These are phyloP conservation scores for Cirrhinus molitorella DNA, from an alignment of 2,797 vertebrate species.

Conservation along the genomic window DNA sequence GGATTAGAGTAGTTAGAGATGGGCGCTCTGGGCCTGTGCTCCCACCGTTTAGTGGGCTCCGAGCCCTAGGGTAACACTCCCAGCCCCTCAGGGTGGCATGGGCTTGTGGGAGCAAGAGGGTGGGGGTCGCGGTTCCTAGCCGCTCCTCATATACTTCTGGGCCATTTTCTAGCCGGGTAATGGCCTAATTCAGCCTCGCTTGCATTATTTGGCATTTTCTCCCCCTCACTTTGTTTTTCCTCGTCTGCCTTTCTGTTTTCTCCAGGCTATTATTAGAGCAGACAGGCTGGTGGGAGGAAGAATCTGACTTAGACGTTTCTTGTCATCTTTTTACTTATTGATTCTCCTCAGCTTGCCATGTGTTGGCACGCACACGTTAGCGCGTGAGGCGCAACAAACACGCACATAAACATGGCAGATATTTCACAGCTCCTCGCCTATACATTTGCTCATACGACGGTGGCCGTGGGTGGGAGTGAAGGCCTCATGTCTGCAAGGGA, in stretches of 20 bases:
- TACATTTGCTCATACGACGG: constrained; percentile 37
- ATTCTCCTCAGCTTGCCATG: constrained; percentile 73
- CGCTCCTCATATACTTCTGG: constrained; percentile 62
- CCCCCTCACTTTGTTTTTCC: constrained; percentile 69
- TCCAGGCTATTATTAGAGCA: constrained; percentile 83
- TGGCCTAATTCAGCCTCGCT: constrained; percentile 73
- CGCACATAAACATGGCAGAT: constrained; percentile 11
- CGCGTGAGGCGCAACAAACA: constrained; percentile 24
- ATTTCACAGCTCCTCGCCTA: constrained; percentile 22
- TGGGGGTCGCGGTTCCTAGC: constrained; percentile 58
- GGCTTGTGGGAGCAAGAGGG: constrained; percentile 19
- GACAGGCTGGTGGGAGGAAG: constrained; percentile 82
- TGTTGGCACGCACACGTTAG: constrained; percentile 4
- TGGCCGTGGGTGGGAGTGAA: constrained; percentile 34
- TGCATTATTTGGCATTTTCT: constrained; percentile 75
- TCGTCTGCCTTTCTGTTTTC: constrained; percentile 69
- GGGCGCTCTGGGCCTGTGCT: constrained; percentile 30
- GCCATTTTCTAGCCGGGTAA: constrained; percentile 71
- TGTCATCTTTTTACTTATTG: constrained; percentile 83
- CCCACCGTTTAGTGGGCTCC: constrained; percentile 27
- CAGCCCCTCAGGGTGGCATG: background rate
- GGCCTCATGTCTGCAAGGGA: constrained; percentile 59
- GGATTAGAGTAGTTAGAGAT: constrained; percentile 43
- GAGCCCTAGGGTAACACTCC: constrained; percentile 33
- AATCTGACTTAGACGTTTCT: constrained; percentile 79